These are phyloP conservation scores for Drosophila lutescens DNA, from an alignment of 2,888 invertebrate genomes.

Conservation along the genomic window DNA sequence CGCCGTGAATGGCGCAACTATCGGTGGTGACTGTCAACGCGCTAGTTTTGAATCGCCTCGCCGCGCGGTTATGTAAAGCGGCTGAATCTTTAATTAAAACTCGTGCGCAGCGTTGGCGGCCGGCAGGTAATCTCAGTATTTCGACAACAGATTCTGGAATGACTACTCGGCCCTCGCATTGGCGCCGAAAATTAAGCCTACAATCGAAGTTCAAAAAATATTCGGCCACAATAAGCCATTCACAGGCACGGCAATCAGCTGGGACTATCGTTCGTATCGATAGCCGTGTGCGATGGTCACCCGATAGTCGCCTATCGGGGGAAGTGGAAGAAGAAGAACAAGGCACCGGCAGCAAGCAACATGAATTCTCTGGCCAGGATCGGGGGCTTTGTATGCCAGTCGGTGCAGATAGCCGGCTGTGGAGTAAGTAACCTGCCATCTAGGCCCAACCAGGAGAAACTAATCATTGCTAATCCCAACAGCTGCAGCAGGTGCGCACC, in stretches of 20 bases:
- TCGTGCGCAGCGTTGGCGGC: not conserved
- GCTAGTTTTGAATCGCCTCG: not conserved
- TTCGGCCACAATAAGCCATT: conserved; percentile 1
- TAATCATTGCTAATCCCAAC: conserved; percentile 3
- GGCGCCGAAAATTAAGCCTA: not conserved
- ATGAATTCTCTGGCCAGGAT: conserved; percentile 78
- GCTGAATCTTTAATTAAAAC: conserved; percentile 59
- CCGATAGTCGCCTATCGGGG: conserved; percentile 1
- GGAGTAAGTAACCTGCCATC: conserved; percentile 65
- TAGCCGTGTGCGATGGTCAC: not conserved
- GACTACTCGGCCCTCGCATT: not conserved
- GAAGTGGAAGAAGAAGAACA: not conserved
- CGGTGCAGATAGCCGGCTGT: conserved; percentile 76
- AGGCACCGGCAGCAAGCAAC: not conserved
- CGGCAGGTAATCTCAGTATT: too few species aligned
- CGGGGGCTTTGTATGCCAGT: conserved; percentile 70
- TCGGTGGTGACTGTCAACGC: not conserved
- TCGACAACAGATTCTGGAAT: not conserved
- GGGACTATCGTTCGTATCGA: conserved; percentile 5
- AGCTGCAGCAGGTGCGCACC: conserved; percentile 90
- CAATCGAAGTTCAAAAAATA: not conserved
- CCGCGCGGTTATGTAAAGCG: conserved; percentile 65
- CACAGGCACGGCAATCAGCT: conserved; percentile 26
- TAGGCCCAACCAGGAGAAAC: not conserved
- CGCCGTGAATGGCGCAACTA: conserved; percentile 38